A percentile compares a stretch with the other conserved stretches of the same genome.
These are phyloP conservation scores for Dolichopus griseipennis DNA, from an alignment of 2,888 invertebrate species.

Conservation along the genomic window DNA sequence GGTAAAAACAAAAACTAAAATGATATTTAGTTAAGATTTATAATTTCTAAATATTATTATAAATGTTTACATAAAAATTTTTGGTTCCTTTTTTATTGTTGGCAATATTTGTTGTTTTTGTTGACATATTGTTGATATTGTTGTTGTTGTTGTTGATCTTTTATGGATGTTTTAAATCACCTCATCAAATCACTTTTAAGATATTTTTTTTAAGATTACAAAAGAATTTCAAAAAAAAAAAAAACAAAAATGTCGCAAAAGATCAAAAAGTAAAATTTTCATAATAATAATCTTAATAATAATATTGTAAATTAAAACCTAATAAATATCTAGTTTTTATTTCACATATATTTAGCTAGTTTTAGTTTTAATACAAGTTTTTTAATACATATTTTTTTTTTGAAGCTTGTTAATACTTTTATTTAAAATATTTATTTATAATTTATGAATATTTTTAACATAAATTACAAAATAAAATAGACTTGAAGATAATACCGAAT, in stretches of 20 bases:
- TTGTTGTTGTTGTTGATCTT: neutral
- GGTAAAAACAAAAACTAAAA: no score
- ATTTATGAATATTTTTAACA: neutral
- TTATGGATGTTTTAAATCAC: slow-evolving; percentile 1
- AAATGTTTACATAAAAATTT: neutral
- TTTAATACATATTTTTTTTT: neutral
- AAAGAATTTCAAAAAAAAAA: neutral
- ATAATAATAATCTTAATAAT: no score
- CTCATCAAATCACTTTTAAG: neutral
- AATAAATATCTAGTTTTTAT: no score
- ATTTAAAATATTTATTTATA: neutral
- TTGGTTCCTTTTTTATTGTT: neutral
- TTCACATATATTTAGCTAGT: no score
- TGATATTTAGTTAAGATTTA: no score
- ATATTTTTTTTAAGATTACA: neutral
- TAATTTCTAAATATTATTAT: no score
- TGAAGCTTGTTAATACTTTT: neutral
- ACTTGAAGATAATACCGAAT: neutral
- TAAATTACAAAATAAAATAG: neutral
- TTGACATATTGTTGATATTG: neutral
- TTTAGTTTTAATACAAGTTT: neutral
- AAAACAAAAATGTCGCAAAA: neutral
- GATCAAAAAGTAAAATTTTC: neutral
- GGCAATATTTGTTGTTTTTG: no score
- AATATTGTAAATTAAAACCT: neutral